Evolutionary conservation across 2,113 vertebrate genomes (phyloP).

Genomic region (Oryzias celebensis): DNA sequence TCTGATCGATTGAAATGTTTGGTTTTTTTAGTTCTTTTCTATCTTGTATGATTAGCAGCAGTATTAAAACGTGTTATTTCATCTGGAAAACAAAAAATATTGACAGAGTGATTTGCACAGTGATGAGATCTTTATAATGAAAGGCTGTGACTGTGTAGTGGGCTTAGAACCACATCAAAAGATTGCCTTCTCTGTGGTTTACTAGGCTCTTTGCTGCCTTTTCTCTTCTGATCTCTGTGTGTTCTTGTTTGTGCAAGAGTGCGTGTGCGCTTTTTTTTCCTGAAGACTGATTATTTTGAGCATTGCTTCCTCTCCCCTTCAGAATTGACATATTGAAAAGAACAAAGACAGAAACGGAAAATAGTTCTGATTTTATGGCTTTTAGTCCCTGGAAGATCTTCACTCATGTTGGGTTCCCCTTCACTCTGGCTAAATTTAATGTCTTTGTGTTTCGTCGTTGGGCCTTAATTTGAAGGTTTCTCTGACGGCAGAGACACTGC

Average conservation of each 20-base stretch:
- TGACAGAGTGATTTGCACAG: slow-evolving; percentile 13
- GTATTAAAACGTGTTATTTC: too few species aligned
- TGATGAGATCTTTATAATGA: slow-evolving; percentile 37
- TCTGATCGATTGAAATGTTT: not conserved
- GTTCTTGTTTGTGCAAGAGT: slow-evolving; percentile 6
- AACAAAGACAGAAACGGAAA: not conserved
- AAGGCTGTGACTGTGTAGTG: slow-evolving; percentile 29
- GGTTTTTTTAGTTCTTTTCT: not conserved
- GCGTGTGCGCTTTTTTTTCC: slow-evolving; percentile 16
- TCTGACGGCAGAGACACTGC: too few species aligned
- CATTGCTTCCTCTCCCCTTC: not conserved
- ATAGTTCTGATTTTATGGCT: slow-evolving; percentile 8
- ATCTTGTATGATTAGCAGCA: not conserved
- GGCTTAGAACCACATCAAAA: slow-evolving; percentile 45
- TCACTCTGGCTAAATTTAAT: too few species aligned
- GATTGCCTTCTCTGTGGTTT: slow-evolving; percentile 40
- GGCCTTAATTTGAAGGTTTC: too few species aligned
- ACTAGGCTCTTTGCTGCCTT: slow-evolving; percentile 29
- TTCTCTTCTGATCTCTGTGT: slow-evolving; percentile 17
- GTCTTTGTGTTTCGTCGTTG: too few species aligned
- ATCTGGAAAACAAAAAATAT: not conserved
- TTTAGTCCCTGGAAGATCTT: not conserved
- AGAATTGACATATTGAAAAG: slow-evolving; percentile 7
- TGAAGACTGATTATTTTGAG: slow-evolving; percentile 7
- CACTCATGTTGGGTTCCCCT: not conserved